Percentiles rank a stretch among this genome's conserved stretches.
Evolutionary conservation across 2,888 invertebrate species (phyloP).

Genomic region (Lymantria monacha): DNA sequence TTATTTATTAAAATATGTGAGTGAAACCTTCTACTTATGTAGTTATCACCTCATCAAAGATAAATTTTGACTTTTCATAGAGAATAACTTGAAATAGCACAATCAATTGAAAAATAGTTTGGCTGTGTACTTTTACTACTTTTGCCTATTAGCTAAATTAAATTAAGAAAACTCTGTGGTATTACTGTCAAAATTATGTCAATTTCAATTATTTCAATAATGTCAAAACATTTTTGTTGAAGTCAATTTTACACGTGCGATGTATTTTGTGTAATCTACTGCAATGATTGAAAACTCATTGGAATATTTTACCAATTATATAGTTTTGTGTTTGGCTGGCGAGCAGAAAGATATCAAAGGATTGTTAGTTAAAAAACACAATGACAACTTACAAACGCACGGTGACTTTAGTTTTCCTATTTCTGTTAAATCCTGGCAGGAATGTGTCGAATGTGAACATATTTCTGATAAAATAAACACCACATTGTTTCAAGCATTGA

Average conservation of each 20-base stretch:
- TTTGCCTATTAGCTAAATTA: too few species aligned
- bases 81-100: too few species aligned
- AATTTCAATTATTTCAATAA: too few species aligned
- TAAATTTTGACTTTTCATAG: too few species aligned
- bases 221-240: slow-evolving; percentile 14
- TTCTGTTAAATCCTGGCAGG: slow-evolving; percentile 81
- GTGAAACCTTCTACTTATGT: too few species aligned
- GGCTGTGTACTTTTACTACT: too few species aligned
- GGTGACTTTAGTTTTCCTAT: slow-evolving; percentile 87
- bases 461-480: slow-evolving; percentile 20
- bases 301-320: slow-evolving; percentile 39
- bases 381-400: slow-evolving; percentile 72
- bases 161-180: too few species aligned
- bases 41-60: too few species aligned
- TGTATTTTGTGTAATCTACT: neutral
- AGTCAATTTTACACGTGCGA: neutral
- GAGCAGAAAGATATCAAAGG: slow-evolving; percentile 34
- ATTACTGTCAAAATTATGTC: too few species aligned
- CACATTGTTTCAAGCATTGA: slow-evolving; percentile 49
- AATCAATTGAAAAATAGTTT: too few species aligned
- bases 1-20: too few species aligned
- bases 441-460: slow-evolving; percentile 33
- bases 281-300: slow-evolving; percentile 50
- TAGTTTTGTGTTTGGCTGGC: slow-evolving; percentile 48
- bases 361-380: slow-evolving; percentile 80